Evolutionary conservation across 2,113 vertebrate genomes (phyloP).

Genomic region (Kryptolebias marmoratus): DNA sequence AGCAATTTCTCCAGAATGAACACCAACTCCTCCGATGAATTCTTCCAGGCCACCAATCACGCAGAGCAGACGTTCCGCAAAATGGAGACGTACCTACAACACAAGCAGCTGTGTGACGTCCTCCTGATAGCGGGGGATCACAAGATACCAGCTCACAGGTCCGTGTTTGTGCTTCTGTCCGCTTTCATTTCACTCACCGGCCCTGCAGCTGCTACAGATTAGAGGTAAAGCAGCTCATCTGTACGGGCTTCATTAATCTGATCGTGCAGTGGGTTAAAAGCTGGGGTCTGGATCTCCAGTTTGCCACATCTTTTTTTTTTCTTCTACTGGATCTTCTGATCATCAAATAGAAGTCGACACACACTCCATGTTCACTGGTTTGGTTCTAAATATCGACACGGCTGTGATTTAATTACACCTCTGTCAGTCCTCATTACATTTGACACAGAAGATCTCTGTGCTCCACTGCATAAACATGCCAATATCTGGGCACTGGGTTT

Average conservation of each 20-base stretch:
- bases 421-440: slow-evolving; percentile 26
- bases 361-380: slow-evolving; percentile 28
- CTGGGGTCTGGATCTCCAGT: slow-evolving; percentile 17
- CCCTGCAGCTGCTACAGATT: slow-evolving; percentile 19
- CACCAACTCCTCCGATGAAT: slow-evolving; percentile 86
- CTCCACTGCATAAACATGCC: slow-evolving; percentile 32
- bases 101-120: slow-evolving; percentile 96
- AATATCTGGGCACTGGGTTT: slow-evolving; percentile 40
- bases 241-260: slow-evolving; percentile 38
- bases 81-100: slow-evolving; percentile 95
- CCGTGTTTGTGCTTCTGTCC: slow-evolving; percentile 44
- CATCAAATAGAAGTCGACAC: neutral
- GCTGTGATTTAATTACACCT: slow-evolving; percentile 46
- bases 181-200: slow-evolving; percentile 57
- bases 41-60: slow-evolving; percentile 90
- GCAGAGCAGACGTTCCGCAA: slow-evolving; percentile 93
- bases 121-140: slow-evolving; percentile 92
- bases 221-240: slow-evolving; percentile 29
- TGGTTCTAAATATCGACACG: slow-evolving; percentile 29
- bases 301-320: slow-evolving; percentile 6
- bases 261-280: neutral
- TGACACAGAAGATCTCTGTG: slow-evolving; percentile 9
- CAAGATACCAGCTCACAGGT: slow-evolving; percentile 97
- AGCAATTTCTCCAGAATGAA: slow-evolving; percentile 85
- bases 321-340: slow-evolving; percentile 6